Base-by-base conservation (phyloP, 1,140 invertebrate species). In the Microplitis demolitor region DNA sequence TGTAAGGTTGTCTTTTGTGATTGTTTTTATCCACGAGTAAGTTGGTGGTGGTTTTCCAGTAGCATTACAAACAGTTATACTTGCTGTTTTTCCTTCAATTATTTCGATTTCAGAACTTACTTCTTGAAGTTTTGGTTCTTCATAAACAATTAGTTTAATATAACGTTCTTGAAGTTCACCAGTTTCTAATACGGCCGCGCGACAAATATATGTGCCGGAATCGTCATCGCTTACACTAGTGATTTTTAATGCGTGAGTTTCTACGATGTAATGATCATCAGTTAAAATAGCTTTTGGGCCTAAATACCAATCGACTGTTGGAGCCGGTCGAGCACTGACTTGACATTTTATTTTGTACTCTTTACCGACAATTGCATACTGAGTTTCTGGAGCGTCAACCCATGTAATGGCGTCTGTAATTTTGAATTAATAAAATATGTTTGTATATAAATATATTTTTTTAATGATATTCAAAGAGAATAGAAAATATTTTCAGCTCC, bases 191-290 rank as follows among this genome's bases (percentile, higher is more conserved):
- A 97, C 95, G 11, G 93, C 91, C 1, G 95, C 96, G 31, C 94
- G 89, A 80, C 96, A 96, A 3, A 91, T 94, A 83, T 96, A 97
- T 13, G 91, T 87, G 0, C 95, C 96, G 81, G 97, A 94, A 81
- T 97, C 95, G 14, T 90, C 89, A 81, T 94, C 92, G 60, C 90
- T 89, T 0, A 96, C 92, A 77, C 94, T 91, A 74, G 91, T 92
- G 69, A 97, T 95, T 24, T 92, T 84, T 9, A 97, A 85, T 0
- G 95, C 94, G 76, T 95, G 91, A 0, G 90, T 88, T 71, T 93
- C 91, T 66, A 94, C 90, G 8, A 95, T 89, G 76, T 94, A 95
- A 78, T 92, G 90, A 50, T 91, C 90, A 73, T 90, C 90, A 66
- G 89, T 90, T 71, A 84, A 83, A 62, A 90, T 90, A 88, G 89